These are phyloP conservation scores for Rallus limicola DNA, from an alignment of 2,113 vertebrate genomes.

Conservation along the genomic window DNA sequence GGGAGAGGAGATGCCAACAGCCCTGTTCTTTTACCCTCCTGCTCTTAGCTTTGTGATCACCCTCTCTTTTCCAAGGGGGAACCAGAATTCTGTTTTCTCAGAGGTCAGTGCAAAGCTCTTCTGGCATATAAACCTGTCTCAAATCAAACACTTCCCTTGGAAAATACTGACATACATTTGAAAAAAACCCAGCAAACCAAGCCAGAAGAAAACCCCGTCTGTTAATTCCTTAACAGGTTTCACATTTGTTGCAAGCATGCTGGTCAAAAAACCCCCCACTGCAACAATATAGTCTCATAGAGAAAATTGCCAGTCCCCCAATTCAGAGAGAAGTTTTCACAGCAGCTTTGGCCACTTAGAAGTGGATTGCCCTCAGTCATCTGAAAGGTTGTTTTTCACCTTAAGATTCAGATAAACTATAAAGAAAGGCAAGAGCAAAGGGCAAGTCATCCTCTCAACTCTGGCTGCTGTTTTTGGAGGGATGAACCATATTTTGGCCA, in stretches of 20 bases:
- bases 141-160: not conserved
- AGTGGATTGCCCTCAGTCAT: not conserved
- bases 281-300: not conserved
- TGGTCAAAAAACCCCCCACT: not conserved
- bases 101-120: not conserved
- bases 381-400: not conserved
- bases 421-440: not conserved
- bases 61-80: not conserved
- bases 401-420: not conserved
- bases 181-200: not conserved
- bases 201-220: not conserved
- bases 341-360: not conserved
- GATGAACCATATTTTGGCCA: not conserved
- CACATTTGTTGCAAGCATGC: not conserved
- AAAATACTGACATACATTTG: not conserved
- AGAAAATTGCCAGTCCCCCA: not conserved
- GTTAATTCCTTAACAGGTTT: slow-evolving; percentile 2
- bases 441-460: not conserved
- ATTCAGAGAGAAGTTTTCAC: not conserved
- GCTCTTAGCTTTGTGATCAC: not conserved
- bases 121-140: not conserved
- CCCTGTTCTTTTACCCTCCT: not conserved
- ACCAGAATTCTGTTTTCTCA: not conserved
- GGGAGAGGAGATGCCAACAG: not conserved
- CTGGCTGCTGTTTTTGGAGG: not conserved